Evolutionary conservation across 2,113 vertebrate species (phyloP), one percentile per base, ranked within the genome.

Genomic region (Atherinomorus stipes): DNA sequence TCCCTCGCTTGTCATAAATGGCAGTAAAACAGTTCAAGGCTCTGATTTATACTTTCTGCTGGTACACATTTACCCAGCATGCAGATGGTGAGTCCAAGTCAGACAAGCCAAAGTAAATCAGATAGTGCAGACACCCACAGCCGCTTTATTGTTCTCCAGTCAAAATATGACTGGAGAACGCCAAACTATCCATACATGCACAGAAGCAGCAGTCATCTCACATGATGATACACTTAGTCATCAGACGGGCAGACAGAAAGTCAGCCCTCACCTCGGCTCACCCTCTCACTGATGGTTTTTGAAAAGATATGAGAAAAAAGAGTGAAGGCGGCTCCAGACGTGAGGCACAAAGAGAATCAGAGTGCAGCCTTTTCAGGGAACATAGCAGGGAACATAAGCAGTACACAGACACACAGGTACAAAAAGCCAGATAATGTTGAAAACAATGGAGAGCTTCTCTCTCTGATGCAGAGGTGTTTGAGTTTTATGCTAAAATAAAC

Each of bases 151-250:
- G 61, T 28, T 42, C 51, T 74, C 34, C 59, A 84, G 84, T n/a
- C 85, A 83, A 83, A 84, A 90, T 83, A 87, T 64, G 70, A 23
- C 31, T 34, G 31, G 7, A 34, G 31, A 64, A 45, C 44, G 52
- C 54, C 76, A 80, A 61, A 86, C 66, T 16, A 71, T 53, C 37
- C 64, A 77, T 49, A 78, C 65, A 81, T 76, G 56, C 45, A 76
- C 77, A 78, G 51, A 40, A 51, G 11, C 53, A 65, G 74, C 71
- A 62, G 75, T 23, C 28, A 51, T n/a, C 25, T 76, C 40, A 49
- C 67, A 84, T 82, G 81, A 83, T 78, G 59, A 16, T 7, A 21
- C 64, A 40, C 81, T 90, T 71, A 81, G 84, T 92, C 88, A 90
- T 79, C 63, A 3, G 11, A 22, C 45, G 7, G 1, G 4, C 74